Percentiles rank a stretch among this genome's conserved stretches.
phyloP scores from a whole-genome alignment of 64 coral and sea anemone genomes.

The Anthopleura sola region DNA sequence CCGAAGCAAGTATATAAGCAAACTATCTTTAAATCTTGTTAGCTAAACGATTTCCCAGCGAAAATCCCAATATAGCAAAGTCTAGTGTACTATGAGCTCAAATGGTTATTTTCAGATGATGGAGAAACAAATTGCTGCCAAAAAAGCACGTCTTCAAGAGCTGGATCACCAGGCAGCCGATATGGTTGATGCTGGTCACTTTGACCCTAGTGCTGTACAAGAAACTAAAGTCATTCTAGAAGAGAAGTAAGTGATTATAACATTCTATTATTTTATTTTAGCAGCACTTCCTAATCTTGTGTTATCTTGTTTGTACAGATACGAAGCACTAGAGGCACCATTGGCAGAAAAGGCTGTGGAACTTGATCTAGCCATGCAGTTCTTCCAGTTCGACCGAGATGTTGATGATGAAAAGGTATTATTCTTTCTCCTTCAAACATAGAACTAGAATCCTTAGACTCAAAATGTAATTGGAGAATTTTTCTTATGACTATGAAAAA shows the following conservation, averaged over 20 bases:
- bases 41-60: too few relatives aligned
- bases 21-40: too few relatives aligned
- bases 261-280: neutral
- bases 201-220: constrained; percentile 87
- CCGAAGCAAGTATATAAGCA: too few relatives aligned
- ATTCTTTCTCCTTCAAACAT: neutral
- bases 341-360: constrained; percentile 70
- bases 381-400: constrained; percentile 98
- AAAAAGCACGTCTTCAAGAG: constrained; percentile 74
- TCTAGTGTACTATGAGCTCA: too few relatives aligned
- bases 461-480: neutral
- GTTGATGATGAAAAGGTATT: constrained; percentile 93
- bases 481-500: too few relatives aligned
- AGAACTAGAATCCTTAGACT: neutral
- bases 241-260: constrained; percentile 57
- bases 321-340: constrained; percentile 77
- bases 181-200: constrained; percentile 94
- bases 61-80: too few relatives aligned
- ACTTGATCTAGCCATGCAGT: constrained; percentile 82
- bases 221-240: constrained; percentile 81
- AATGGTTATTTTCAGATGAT: constrained; percentile 42
- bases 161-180: constrained; percentile 81
- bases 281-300: too few relatives aligned
- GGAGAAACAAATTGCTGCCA: constrained; percentile 84
- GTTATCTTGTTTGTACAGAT: constrained; percentile 21